Conservation (phyloP, 2,888 invertebrate species). For the Pristionchus japonicus region DNA sequence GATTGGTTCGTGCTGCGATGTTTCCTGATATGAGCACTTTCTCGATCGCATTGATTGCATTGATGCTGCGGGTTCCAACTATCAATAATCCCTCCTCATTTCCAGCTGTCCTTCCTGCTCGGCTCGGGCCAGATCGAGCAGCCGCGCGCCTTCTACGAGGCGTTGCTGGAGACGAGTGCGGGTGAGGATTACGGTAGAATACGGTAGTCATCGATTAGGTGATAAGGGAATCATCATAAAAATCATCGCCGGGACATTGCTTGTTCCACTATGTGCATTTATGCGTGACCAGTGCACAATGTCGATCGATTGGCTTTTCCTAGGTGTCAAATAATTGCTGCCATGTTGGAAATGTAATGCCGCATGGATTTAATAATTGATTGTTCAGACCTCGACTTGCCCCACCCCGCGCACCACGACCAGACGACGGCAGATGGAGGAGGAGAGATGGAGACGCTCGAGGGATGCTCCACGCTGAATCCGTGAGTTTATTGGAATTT, state of each 20-base stretch:
- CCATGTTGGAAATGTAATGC: not conserved
- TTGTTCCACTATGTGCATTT: too few relatives aligned
- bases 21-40: too few relatives aligned
- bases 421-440: not conserved
- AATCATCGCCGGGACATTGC: too few relatives aligned
- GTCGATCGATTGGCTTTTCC: too few relatives aligned
- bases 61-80: too few relatives aligned
- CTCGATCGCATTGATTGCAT: too few relatives aligned
- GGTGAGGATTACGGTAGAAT: not conserved
- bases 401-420: not conserved
- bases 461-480: conserved; percentile 12
- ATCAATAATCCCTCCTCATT: too few relatives aligned
- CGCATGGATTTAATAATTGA: not conserved
- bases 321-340: not conserved
- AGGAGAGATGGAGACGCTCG: not conserved
- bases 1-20: too few relatives aligned
- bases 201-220: too few relatives aligned
- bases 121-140: conserved; percentile 51
- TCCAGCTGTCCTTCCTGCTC: conserved; percentile 42
- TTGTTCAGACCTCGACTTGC: not conserved
- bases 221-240: too few relatives aligned
- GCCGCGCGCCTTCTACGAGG: conserved; percentile 56
- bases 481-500: too few relatives aligned
- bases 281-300: too few relatives aligned
- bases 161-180: conserved; percentile 53